phyloP scores from a whole-genome alignment of 2,888 invertebrate species.

The Azorinus chamasolen region DNA sequence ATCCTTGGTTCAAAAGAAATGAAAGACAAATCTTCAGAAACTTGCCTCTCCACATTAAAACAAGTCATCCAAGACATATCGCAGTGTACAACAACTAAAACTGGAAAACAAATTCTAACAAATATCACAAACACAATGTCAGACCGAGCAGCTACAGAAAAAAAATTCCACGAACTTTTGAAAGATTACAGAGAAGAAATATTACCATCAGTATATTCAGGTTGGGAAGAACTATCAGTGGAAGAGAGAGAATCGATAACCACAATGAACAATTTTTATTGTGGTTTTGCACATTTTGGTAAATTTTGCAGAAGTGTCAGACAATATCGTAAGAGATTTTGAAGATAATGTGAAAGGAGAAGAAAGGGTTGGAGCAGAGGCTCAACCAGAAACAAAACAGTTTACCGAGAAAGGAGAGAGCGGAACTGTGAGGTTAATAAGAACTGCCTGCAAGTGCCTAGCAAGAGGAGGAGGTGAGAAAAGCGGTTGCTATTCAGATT shows the following conservation, averaged over 20 bases:
- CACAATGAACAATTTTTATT: slow-evolving; percentile 5
- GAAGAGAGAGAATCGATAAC: slow-evolving; percentile 5
- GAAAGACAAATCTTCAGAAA: slow-evolving; percentile 18
- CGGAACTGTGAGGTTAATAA: slow-evolving; percentile 14
- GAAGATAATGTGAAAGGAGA: slow-evolving; percentile 3
- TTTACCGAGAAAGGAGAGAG: slow-evolving; percentile 12
- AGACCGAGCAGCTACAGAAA: slow-evolving; percentile 25
- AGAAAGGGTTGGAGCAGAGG: neutral
- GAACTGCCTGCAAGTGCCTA: slow-evolving; percentile 37
- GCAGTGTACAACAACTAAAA: slow-evolving; percentile 14
- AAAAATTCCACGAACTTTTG: slow-evolving; percentile 12
- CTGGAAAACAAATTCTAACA: slow-evolving; percentile 12
- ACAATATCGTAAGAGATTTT: slow-evolving; percentile 3
- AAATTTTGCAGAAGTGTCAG: slow-evolving; percentile 15
- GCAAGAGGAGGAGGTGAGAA: slow-evolving; percentile 38
- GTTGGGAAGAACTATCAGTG: slow-evolving; percentile 15
- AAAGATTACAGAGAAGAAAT: slow-evolving; percentile 20
- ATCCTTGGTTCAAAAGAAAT: slow-evolving; percentile 38
- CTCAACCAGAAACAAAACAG: no score
- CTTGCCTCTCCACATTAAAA: slow-evolving; percentile 27
- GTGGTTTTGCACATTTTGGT: slow-evolving; percentile 18
- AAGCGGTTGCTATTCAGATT: slow-evolving; percentile 37
- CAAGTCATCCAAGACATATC: slow-evolving; percentile 23
- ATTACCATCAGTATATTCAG: slow-evolving; percentile 3
- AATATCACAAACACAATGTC: slow-evolving; percentile 34